Evolutionary conservation across 2,113 vertebrate genomes (phyloP), one percentile per base, ranked within the genome.

Genomic region (Cochlearius cochlearius): DNA sequence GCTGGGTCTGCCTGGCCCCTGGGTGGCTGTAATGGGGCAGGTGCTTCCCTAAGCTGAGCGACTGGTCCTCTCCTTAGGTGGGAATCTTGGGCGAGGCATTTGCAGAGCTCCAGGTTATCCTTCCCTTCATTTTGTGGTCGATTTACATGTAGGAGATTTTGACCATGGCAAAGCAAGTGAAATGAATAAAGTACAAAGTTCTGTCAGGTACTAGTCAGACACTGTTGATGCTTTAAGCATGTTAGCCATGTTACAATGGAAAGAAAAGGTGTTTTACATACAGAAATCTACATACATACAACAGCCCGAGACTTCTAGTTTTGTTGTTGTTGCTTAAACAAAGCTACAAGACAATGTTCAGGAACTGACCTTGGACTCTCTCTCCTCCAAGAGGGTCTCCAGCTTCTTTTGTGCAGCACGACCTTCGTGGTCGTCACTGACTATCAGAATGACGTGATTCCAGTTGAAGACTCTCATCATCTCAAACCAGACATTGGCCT

Each of bases 401-500:
- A 99, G 98, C 96, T 99, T 99, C 98, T 99, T 99, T 92, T 99
- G 99, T 26, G 99, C 99, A 5, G 99, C 99, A 39, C 99, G 98
- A 88, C 99, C 99, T 97, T 99, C 99, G 17, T 99, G 99, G 98
- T 99, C 99, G 12, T 99, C 99, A 11, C 99, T 99, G 97, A 99
- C 99, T 59, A 99, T 99, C 94, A 99, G 98, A 95, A 99, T 99
- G 98, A 99, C 98, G 97, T 99, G 99, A 96, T 99, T 99, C 99
- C 99, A 99, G 98, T 98, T 98, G 98, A 99, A 99, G 92, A 99
- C 99, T 9, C 99, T 98, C 99, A 99, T 99, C 99, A 99, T 99
- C 98, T 99, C 99, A 64, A 99, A 99, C 99, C 99, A 99, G 71
- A 99, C 99, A 3, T 99, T 99, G 5, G 99, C 99, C 98, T 99